Conservation (phyloP, 1,140 invertebrate genomes). For the Popillia japonica region DNA sequence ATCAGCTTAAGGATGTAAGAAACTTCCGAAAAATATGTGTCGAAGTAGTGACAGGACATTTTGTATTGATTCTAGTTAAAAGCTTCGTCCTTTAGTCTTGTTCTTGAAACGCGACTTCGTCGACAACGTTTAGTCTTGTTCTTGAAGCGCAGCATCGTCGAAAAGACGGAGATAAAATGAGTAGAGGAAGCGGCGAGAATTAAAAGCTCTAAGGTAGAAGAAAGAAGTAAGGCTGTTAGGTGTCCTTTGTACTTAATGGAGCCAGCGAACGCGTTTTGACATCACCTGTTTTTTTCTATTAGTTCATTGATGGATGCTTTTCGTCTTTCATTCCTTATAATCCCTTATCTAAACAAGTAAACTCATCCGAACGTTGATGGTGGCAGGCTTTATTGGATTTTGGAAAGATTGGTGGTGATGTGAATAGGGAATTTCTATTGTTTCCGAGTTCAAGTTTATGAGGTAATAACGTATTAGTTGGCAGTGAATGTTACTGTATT, state of each 20-base stretch:
- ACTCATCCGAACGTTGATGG: not conserved
- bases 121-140: constrained; percentile 44
- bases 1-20: not conserved
- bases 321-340: constrained; percentile 28
- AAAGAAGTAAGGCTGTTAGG: constrained; percentile 48
- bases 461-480: too few relatives aligned
- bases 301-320: constrained; percentile 39
- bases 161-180: not conserved
- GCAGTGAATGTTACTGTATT: too few relatives aligned
- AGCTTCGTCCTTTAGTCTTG: constrained; percentile 51
- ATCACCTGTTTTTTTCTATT: constrained; percentile 42
- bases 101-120: constrained; percentile 37
- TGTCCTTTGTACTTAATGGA: constrained; percentile 52
- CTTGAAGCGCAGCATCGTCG: constrained; percentile 24
- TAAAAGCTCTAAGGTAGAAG: constrained; percentile 44
- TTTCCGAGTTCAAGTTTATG: too few relatives aligned
- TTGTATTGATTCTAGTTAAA: constrained; percentile 60
- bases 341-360: constrained; percentile 1
- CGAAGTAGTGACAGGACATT: constrained; percentile 54
- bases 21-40: constrained; percentile 51
- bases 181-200: constrained; percentile 40
- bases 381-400: not conserved
- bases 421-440: not conserved
- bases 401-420: not conserved
- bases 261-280: constrained; percentile 45